A percentile compares a stretch with the other conserved stretches of the same genome.
Evolutionary conservation across 2,113 vertebrate genomes (phyloP).

Genomic region (Lagenorhynchus albirostris): DNA sequence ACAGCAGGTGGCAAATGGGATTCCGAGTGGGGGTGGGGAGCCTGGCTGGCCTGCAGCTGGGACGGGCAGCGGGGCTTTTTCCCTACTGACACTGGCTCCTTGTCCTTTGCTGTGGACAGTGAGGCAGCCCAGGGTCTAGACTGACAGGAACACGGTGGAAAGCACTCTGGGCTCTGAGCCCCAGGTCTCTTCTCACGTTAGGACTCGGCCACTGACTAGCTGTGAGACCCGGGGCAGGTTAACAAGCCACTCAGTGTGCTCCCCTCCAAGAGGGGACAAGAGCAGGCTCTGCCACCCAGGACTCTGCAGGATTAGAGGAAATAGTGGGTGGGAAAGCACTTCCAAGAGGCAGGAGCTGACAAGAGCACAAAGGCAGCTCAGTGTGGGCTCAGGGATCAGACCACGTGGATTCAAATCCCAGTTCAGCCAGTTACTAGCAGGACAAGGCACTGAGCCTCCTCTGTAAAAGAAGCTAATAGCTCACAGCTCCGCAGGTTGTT

Average conservation of each 20-base stretch:
- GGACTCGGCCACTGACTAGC: not conserved
- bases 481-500: not conserved
- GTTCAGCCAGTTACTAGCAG: not conserved
- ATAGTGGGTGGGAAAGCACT: not conserved
- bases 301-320: not conserved
- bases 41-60: not conserved
- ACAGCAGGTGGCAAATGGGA: not conserved
- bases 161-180: not conserved
- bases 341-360: not conserved
- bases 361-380: not conserved
- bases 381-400: not conserved
- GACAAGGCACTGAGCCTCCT: not conserved
- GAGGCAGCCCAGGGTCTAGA: not conserved
- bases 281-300: not conserved
- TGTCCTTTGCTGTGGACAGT: not conserved
- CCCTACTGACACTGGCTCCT: not conserved
- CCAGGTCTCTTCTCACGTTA: not conserved
- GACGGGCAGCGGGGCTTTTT: not conserved
- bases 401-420: not conserved
- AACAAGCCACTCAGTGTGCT: not conserved
- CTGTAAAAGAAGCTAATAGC: not conserved
- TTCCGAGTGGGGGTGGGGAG: not conserved
- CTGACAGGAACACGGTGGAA: not conserved
- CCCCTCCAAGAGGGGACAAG: not conserved
- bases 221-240: not conserved